Base-by-base conservation (phyloP, 1,140 invertebrate species). In the Eurytemora carolleeae region DNA sequence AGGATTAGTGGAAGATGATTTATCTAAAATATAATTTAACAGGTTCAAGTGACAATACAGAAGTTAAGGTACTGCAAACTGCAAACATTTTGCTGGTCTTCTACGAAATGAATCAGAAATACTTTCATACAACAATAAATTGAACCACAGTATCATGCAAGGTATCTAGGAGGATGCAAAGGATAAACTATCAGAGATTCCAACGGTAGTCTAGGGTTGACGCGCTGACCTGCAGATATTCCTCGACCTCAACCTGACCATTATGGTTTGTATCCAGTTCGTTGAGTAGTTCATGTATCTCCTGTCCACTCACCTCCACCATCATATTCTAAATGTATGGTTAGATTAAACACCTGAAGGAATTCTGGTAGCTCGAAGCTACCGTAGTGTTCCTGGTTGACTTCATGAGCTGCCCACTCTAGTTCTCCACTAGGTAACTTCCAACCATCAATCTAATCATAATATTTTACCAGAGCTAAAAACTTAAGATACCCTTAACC, bases 251-350 rank as follows among this genome's bases (percentile, higher is more conserved):
- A 70, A 98, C 89, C 79, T 97, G 89, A 69, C 95, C 95, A 77
- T 98, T 98, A 81, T 92, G 92, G 76, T 97, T 98, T 69, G 94
- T 85, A 79, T 98, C 95, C 70, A 98, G 95, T 80, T 98, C 94
- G 72, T 79, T 83, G 63, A 98, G 80, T 71, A 98, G 93, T 74
- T 96, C 90, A 76, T 98, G 95, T 67, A 98, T 79, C 74, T 94
- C 85, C 73, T 95, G 87, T 58, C 95, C 93, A 63, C 86, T 82
- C 63, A 98, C 83, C 67, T 88, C 80, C 73, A 95, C 90, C 67
- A 88, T 90, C 70, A 83, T 1, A 61, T 61, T 22, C 53, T 21
- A 31, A 22, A 61, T 24, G 18, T 61, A n/a, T n/a, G n/a, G n/a
- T n/a, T n/a, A n/a, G n/a, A n/a, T n/a, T n/a, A n/a, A n/a, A n/a